Evolutionary conservation across 2,888 invertebrate genomes (phyloP).

Genomic region (Thymelicus acteon): DNA sequence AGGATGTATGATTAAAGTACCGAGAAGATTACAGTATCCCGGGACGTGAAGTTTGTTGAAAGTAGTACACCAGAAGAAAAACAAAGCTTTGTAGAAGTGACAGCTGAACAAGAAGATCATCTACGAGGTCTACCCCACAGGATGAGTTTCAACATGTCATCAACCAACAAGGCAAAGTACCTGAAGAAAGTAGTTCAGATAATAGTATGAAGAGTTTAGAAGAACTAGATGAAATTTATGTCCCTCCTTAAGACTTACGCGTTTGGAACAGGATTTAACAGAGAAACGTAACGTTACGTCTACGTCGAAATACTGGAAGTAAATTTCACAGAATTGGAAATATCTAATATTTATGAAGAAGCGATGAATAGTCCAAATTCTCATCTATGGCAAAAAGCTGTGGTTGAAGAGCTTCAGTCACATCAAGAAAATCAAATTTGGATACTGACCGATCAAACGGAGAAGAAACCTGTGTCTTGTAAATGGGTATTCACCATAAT

Average conservation of each 20-base stretch:
- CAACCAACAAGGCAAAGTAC: no score
- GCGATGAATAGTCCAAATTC: slow-evolving; percentile 8
- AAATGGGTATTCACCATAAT: no score
- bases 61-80: not conserved
- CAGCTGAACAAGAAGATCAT: no score
- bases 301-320: not conserved
- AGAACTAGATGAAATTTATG: no score
- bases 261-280: no score
- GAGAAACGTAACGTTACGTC: slow-evolving; percentile 12
- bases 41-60: slow-evolving; percentile 50
- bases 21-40: slow-evolving; percentile 23
- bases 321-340: not conserved
- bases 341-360: slow-evolving; percentile 21
- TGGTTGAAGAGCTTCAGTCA: slow-evolving; percentile 21
- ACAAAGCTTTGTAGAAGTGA: not conserved
- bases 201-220: no score
- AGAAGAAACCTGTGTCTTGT: no score
- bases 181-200: no score
- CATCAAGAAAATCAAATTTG: slow-evolving; percentile 11
- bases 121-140: no score
- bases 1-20: slow-evolving; percentile 29
- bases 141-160: no score
- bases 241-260: no score
- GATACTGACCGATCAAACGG: no score
- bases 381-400: slow-evolving; percentile 22